Evolutionary conservation across 1,140 invertebrate species (phyloP).

Genomic region (Solenopsis invicta): DNA sequence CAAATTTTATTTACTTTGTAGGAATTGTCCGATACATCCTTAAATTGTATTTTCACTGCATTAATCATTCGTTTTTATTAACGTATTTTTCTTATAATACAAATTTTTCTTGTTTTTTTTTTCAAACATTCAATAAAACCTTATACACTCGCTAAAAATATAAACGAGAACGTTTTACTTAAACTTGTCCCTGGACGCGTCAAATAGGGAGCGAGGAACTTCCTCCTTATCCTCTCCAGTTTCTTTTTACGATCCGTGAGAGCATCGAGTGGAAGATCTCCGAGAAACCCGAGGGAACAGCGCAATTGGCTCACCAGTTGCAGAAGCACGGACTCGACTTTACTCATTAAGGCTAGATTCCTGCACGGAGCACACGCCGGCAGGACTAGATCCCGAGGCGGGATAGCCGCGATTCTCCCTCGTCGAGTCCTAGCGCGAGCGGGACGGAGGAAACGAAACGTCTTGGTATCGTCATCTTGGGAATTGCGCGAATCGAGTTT

Average conservation of each 20-base stretch:
- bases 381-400: constrained; percentile 81
- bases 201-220: constrained; percentile 3
- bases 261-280: constrained; percentile 29
- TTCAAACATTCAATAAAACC: not conserved
- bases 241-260: constrained; percentile 59
- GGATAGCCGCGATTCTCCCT: constrained; percentile 77
- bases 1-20: no score
- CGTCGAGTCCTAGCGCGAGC: not conserved
- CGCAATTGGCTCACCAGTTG: constrained; percentile 58
- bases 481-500: constrained; percentile 60
- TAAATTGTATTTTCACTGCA: not conserved
- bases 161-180: not conserved
- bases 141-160: not conserved
- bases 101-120: not conserved
- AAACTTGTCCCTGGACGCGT: not conserved
- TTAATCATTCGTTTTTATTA: not conserved
- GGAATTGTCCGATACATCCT: no score
- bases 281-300: constrained; percentile 57
- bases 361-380: constrained; percentile 73
- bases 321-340: constrained; percentile 80
- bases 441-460: constrained; percentile 46
- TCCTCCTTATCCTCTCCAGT: constrained; percentile 26
- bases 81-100: not conserved
- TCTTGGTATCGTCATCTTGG: constrained; percentile 39
- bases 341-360: constrained; percentile 87